A percentile compares a stretch with the other conserved stretches of the same genome.
phyloP scores from a whole-genome alignment of 2,888 invertebrate species.

The Lypha dubia region DNA sequence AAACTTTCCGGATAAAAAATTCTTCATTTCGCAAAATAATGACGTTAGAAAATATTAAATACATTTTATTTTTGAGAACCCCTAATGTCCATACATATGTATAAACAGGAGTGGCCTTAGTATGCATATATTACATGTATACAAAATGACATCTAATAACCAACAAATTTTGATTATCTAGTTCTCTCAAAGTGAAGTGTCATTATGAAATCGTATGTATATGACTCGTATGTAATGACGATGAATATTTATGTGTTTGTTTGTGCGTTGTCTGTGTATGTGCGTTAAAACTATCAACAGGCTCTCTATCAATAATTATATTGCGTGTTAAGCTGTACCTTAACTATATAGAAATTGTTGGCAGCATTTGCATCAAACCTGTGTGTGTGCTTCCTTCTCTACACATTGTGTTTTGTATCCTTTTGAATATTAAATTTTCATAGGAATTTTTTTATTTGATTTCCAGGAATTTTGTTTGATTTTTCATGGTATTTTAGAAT shows the following conservation, averaged over 20 bases:
- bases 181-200: slow-evolving; percentile 16
- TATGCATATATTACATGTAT: no score
- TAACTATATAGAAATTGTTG: neutral
- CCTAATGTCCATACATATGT: no score
- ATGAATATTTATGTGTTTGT: neutral
- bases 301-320: slow-evolving; percentile 56
- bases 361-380: slow-evolving; percentile 2
- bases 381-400: neutral
- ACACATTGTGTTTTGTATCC: neutral
- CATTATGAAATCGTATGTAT: neutral
- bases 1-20: no score
- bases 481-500: neutral
- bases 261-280: neutral
- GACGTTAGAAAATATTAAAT: no score
- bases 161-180: slow-evolving; percentile 58
- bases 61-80: no score
- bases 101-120: no score
- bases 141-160: slow-evolving; percentile 5
- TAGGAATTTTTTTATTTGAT: neutral
- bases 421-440: neutral
- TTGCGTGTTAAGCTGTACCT: neutral
- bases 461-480: neutral
- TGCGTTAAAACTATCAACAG: slow-evolving; percentile 52
- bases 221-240: no score
- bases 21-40: no score